phyloP scores from a whole-genome alignment of 2,888 invertebrate genomes.

The Catocala nupta region DNA sequence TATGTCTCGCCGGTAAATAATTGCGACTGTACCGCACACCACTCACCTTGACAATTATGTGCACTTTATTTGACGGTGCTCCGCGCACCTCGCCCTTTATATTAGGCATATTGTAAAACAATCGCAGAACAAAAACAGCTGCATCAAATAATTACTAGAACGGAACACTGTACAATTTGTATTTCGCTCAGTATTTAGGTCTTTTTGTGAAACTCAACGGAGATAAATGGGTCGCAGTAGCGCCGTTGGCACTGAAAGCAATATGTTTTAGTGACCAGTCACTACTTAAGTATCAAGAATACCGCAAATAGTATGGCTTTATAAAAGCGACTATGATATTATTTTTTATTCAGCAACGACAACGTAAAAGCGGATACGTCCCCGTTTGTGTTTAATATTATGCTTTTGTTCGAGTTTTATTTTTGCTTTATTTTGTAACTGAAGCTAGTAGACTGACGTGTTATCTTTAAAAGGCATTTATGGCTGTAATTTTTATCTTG shows the following conservation, averaged over 20 bases:
- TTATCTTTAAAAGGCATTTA: too few species aligned
- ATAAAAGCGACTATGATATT: neutral
- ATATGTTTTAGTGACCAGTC: constrained; percentile 21
- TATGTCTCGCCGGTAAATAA: constrained; percentile 83
- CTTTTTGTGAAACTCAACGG: constrained; percentile 36
- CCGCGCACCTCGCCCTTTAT: constrained; percentile 50
- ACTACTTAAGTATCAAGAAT: constrained; percentile 12
- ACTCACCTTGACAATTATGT: constrained; percentile 81
- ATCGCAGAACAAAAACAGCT: constrained; percentile 6
- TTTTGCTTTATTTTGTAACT: neutral
- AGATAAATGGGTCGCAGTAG: constrained; percentile 36
- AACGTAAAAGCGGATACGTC: neutral
- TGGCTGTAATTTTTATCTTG: too few species aligned
- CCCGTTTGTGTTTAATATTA: neutral
- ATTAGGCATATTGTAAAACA: constrained; percentile 43
- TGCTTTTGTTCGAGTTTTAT: neutral
- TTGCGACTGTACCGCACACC: constrained; percentile 75
- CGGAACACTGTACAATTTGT: constrained; percentile 17
- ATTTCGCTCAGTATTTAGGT: constrained; percentile 28
- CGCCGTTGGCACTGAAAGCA: constrained; percentile 27
- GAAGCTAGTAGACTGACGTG: too few species aligned
- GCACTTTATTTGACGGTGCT: constrained; percentile 77
- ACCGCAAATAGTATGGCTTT: neutral
- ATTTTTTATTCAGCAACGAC: neutral
- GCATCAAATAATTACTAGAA: constrained; percentile 7